Base-by-base conservation (phyloP, 2,113 vertebrate genomes). In the Pterocles burchelli region DNA sequence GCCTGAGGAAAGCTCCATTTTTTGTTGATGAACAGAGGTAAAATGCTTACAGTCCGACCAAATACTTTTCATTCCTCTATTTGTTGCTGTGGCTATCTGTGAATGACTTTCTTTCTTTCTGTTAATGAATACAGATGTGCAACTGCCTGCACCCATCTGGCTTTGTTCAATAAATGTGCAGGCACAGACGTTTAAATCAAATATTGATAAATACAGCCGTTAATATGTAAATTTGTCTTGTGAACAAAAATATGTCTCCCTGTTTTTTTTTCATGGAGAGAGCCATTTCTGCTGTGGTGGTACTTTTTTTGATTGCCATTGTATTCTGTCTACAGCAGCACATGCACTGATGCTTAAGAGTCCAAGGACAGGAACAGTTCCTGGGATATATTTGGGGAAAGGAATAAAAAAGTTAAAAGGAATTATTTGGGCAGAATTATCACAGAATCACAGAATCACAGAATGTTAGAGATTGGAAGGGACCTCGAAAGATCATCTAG, bases 151-250 rank as follows among this genome's bases (percentile, higher is more conserved):
- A 94, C 88, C 88, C 95, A 96, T 96, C 88, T 97, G 95, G 85
- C 93, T 96, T 94, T 95, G 83, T 92, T 94, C 95, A 94, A 66
- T 92, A 97, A 93, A 94, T 85, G 85, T 68, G 71, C 74, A 88
- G 90, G 88, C 95, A 92, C 95, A 96, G 94, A 94, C 46, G 7
- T 90, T 97, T 96, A 96, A 97, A 96, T 97, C 83, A 97, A 97
- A 97, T 97, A 97, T 97, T 97, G 96, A 97, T 97, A 97, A 96
- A 97, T 97, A 95, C 36, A 96, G 52, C 61, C 91, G 94, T 95
- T 94, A 95, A 95, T 96, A 96, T 96, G 84, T 85, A 97, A 95
- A 95, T 96, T 87, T 92, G 19, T 84, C 18, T 90, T 95, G 55
- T 93, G 90, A 94, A 93, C 46, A 91, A 90, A 92, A 89, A 36